A percentile compares a stretch with the other conserved stretches of the same genome.
Evolutionary conservation across 2,113 vertebrate species (phyloP).

Genomic region (Cyanoramphus novaezelandiae): DNA sequence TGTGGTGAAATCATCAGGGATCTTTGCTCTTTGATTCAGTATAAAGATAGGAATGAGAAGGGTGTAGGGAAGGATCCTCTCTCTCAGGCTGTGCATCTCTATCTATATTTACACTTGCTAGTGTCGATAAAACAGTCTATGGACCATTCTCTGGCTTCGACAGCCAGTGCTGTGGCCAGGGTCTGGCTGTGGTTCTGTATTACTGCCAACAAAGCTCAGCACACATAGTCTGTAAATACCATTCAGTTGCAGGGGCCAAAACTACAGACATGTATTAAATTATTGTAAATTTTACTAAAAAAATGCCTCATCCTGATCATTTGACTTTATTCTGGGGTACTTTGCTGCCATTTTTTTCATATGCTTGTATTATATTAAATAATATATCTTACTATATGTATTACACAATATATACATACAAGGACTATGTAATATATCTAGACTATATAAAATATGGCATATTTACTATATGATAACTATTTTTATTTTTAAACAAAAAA

Average conservation of each 20-base stretch:
- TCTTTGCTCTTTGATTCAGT: background rate
- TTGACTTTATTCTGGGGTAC: background rate
- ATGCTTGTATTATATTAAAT: background rate
- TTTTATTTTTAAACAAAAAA: background rate
- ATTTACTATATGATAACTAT: background rate
- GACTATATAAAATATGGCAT: background rate
- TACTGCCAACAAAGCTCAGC: background rate
- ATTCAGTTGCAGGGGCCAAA: background rate
- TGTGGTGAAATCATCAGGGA: background rate
- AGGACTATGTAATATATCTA: background rate
- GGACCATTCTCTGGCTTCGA: fast-evolving
- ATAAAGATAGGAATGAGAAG: background rate
- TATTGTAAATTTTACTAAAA: background rate
- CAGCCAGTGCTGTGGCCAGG: background rate
- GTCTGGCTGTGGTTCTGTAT: background rate
- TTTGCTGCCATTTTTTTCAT: background rate
- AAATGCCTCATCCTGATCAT: background rate
- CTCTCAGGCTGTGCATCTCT: background rate
- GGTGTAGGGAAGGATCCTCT: background rate
- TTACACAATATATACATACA: background rate
- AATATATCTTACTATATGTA: background rate
- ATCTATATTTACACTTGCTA: background rate
- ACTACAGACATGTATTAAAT: background rate
- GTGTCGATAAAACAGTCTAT: background rate
- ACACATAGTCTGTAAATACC: background rate